These are phyloP conservation scores for Nemotelus pantherinus DNA, from an alignment of 2,888 invertebrate species.

Conservation along the genomic window DNA sequence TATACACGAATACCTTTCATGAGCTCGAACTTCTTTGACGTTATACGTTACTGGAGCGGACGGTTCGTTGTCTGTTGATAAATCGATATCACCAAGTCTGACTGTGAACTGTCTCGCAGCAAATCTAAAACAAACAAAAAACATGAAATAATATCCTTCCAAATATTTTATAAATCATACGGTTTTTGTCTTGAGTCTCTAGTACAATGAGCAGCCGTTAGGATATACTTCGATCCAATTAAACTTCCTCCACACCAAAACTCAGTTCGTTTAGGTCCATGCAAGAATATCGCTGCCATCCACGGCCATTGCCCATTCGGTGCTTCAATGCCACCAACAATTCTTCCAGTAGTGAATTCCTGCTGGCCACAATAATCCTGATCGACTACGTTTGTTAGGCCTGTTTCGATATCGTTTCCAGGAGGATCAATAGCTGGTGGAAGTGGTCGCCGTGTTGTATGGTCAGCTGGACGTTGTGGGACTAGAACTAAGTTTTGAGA, in stretches of 20 bases:
- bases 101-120: constrained; percentile 89
- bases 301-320: constrained; percentile 92
- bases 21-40: constrained; percentile 81
- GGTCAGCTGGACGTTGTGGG: constrained; percentile 62
- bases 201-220: constrained; percentile 95
- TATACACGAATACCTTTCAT: constrained; percentile 67
- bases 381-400: constrained; percentile 59
- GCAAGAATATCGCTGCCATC: constrained; percentile 94
- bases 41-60: constrained; percentile 83
- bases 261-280: constrained; percentile 83
- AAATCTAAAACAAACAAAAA: constrained; percentile 71
- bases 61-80: constrained; percentile 84
- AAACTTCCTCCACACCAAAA: constrained; percentile 95
- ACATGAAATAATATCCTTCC: neutral
- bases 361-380: constrained; percentile 80
- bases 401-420: constrained; percentile 56
- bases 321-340: constrained; percentile 90
- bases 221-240: constrained; percentile 77
- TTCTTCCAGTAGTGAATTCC: constrained; percentile 84
- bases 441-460: constrained; percentile 65
- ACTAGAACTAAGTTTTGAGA: constrained; percentile 57
- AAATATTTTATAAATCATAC: constrained; percentile 68
- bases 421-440: constrained; percentile 63
- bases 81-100: constrained; percentile 86
- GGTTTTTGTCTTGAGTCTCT: constrained; percentile 87